A percentile compares a stretch with the other conserved stretches of the same genome.
Evolutionary conservation across 2,113 vertebrate species (phyloP).

Genomic region (Thamnaconus septentrionalis): DNA sequence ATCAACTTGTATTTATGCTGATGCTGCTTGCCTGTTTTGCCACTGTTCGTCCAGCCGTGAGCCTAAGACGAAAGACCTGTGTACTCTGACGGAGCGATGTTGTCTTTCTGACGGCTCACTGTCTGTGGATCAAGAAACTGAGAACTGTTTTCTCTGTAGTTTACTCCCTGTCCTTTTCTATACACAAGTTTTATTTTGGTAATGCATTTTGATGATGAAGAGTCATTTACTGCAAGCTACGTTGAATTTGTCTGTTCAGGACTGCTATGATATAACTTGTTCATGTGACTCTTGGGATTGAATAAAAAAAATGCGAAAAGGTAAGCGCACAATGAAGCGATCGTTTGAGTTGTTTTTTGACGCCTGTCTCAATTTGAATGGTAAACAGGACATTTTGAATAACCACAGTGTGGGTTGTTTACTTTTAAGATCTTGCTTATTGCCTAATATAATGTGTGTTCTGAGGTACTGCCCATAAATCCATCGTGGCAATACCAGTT

Average conservation of each 20-base stretch:
- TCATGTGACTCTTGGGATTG: constrained; percentile 75
- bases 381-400: too few species aligned
- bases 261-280: constrained; percentile 80
- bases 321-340: constrained; percentile 4
- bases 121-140: constrained; percentile 32
- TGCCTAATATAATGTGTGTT: too few species aligned
- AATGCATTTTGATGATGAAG: constrained; percentile 69
- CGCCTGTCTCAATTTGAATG: too few species aligned
- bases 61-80: constrained; percentile 77
- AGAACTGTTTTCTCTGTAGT: constrained; percentile 51
- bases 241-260: constrained; percentile 73
- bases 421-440: too few species aligned
- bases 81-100: constrained; percentile 56
- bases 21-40: constrained; percentile 53
- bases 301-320: constrained; percentile 57
- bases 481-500: too few species aligned
- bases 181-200: constrained; percentile 71
- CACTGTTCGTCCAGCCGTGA: constrained; percentile 50
- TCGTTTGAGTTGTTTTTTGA: background rate
- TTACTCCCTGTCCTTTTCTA: constrained; percentile 57
- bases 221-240: constrained; percentile 72
- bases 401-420: too few species aligned
- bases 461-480: too few species aligned
- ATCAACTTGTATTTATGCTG: constrained; percentile 61
- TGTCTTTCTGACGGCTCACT: constrained; percentile 77